Base-by-base conservation (phyloP, 1,140 invertebrate species). In the Calephelis nemesis region DNA sequence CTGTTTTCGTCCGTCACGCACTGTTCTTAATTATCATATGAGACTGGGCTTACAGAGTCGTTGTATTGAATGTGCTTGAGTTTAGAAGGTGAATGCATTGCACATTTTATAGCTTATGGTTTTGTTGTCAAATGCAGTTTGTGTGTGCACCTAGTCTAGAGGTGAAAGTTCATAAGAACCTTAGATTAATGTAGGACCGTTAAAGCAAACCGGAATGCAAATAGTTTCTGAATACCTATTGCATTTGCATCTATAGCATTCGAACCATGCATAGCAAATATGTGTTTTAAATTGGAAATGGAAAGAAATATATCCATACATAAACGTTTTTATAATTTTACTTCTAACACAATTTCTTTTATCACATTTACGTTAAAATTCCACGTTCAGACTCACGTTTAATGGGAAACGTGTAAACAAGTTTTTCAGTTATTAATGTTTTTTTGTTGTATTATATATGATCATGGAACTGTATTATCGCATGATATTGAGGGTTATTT, bases 71-170 rank as follows among this genome's bases (percentile, higher is more conserved):
- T 82, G 65, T 76, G 78, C 74, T 79, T 83, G 73, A 78, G 81
- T 77, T 74, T 79, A 79, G 74, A 73, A 74, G 75, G 74, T 81
- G 78, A 76, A 79, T 83, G 76, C 74, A 74, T 71, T 74, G 76
- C 80, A 77, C 76, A 77, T 77, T 76, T 54, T 40, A 49, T 39
- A 49, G 45, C 30, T 40, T 65, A 52, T 67, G 65, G 65, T 62
- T 73, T 66, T 65, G 63, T 63, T 81, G 88, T 90, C 87, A 90
- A 91, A 84, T 90, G 88, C 88, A 91, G 88, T 91, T 91, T 90
- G 88, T 88, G 54, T 60, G 11, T 60, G 54, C 54, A 60, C 54
- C 54, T 40, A 60, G 54, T 60, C 74, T 74, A 71, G 69, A 75
- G 78, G 81, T 77, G 84, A 90, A 87, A 88, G 84, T 84, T 74